Base-by-base conservation (phyloP, 1,140 invertebrate species). In the Globodera rostochiensis region DNA sequence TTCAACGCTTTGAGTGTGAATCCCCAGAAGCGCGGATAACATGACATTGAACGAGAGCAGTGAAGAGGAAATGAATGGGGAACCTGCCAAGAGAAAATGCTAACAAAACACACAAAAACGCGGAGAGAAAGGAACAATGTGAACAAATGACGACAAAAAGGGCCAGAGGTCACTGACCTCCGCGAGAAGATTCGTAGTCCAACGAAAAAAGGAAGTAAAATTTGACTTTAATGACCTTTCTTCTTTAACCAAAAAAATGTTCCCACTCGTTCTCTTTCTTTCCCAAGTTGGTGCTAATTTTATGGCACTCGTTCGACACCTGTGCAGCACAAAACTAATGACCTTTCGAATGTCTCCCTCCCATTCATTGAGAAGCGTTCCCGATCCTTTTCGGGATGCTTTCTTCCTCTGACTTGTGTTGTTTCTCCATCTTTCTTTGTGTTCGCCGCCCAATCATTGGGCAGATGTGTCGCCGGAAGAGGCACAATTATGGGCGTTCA, bases 391-490 rank as follows among this genome's bases (percentile, higher is more conserved):
- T 64, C 57, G 57, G 57, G 57, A 64, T 64, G 11, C 19, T 19
- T 64, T 64, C 57, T 64, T 64, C 19, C 13, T 60, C 19, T 60
- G 57, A 60, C 57, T 60, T 60, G 57, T 19, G 57, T 60, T 60
- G 9, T 71, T 25, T 71, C 25, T 71, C 25, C 3, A 21, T 45
- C 25, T 47, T 71, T 36, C 66, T 71, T 71, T 71, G 69, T 21
- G 25, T 13, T 71, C 25, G 69, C 46, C 69, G 69, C 69, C 36
- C 25, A 9, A 36, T 71, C 69, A 71, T 71, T 47, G 57, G 69
- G 69, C 69, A 71, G 69, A 71, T 71, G 69, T 71, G 25, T 36
- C 69, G 69, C 69, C 69, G 69, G 69, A 71, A 71, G 25, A 47
- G 21, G 69, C 69, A 71, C 69, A 71, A 71, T 71, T 71, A 71